phyloP scores from a whole-genome alignment of 2,797 vertebrate species.

The Nyctibius grandis region DNA sequence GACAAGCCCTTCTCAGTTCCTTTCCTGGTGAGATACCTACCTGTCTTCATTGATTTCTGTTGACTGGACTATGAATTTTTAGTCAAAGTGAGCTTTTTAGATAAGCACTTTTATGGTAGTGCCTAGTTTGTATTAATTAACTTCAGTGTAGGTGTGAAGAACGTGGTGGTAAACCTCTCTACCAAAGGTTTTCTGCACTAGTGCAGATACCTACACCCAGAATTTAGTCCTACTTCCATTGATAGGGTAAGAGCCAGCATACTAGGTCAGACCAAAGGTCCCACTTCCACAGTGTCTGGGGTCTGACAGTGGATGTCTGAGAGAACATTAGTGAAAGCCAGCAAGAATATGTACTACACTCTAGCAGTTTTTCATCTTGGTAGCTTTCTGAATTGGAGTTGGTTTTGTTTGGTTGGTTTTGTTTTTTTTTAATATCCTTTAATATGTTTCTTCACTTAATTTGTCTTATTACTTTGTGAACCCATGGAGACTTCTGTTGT shows the following conservation, averaged over 20 bases:
- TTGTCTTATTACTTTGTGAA: background rate
- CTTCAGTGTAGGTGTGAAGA: background rate
- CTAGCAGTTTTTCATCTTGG: background rate
- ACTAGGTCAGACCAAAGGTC: background rate
- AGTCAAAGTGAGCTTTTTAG: background rate
- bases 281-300: rapidly evolving
- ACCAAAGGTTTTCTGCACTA: background rate
- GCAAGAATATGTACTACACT: background rate
- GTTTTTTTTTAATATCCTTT: background rate
- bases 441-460: background rate
- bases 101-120: background rate
- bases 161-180: background rate
- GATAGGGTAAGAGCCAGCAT: background rate
- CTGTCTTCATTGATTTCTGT: background rate
- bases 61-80: background rate
- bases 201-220: background rate
- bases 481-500: background rate
- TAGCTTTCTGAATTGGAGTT: background rate
- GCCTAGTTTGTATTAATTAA: background rate
- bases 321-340: background rate
- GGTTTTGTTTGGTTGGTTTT: background rate
- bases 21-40: background rate
- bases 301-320: background rate
- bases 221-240: background rate
- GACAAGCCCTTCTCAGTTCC: background rate